These are phyloP conservation scores for Scolanthus callimorphus DNA, from an alignment of 92 coral and sea anemone genomes.

Conservation along the genomic window DNA sequence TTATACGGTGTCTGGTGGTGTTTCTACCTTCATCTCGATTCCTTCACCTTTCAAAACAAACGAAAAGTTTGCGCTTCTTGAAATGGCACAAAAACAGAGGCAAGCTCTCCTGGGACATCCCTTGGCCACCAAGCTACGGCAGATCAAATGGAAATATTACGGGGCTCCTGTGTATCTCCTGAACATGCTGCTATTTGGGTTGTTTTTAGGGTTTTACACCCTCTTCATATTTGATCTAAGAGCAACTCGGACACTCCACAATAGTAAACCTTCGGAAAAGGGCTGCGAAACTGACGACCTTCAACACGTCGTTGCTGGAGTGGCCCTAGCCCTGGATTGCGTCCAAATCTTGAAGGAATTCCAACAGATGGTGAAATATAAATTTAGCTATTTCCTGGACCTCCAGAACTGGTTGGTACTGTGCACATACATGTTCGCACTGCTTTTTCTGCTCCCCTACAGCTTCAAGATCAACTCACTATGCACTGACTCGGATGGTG, in stretches of 20 bases:
- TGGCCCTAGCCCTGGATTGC: conserved; percentile 33
- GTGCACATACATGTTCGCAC: conserved; percentile 36
- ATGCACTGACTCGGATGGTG: conserved; percentile 16
- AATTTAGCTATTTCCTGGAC: conserved; percentile 43
- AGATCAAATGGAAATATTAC: conserved; percentile 65
- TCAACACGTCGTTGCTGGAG: conserved; percentile 12
- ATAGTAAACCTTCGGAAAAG: background rate
- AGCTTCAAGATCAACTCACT: conserved; percentile 1
- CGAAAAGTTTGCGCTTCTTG: conserved; percentile 61
- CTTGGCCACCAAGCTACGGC: conserved; percentile 58
- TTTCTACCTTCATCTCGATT: too few species aligned
- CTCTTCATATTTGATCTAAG: conserved; percentile 59
- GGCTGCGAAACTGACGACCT: conserved; percentile 10
- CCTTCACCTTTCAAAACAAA: too few species aligned
- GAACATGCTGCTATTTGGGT: conserved; percentile 43
- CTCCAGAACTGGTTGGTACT: conserved; percentile 52
- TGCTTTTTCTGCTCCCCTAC: conserved; percentile 53
- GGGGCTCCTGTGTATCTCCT: conserved; percentile 53
- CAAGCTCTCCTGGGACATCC: conserved; percentile 64
- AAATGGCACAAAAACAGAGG: conserved; percentile 49
- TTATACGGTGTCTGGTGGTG: too few species aligned
- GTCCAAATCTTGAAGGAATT: conserved; percentile 57
- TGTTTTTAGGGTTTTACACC: conserved; percentile 48
- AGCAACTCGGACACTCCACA: conserved; percentile 10
- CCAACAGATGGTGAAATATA: conserved; percentile 47